Conservation (phyloP, 2,888 invertebrate species). For the Sialis fuliginosa region DNA sequence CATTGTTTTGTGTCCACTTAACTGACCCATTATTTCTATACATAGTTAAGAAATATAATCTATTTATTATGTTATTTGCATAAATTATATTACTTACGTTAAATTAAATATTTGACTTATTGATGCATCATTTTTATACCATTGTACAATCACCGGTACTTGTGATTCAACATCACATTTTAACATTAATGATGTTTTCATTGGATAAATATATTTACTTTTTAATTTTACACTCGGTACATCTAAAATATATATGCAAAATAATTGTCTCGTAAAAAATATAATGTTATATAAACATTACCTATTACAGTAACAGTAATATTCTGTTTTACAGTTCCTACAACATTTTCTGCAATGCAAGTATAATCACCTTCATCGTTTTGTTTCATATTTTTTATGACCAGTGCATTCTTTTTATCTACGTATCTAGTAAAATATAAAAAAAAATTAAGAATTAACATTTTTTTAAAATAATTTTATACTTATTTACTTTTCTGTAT, state of each 20-base stretch:
- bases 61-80: background rate
- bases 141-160: conserved; percentile 38
- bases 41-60: conserved; percentile 1
- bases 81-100: conserved; percentile 8
- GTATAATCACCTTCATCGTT: conserved; percentile 25
- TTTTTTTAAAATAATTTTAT: background rate
- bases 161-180: conserved; percentile 41
- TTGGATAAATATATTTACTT: conserved; percentile 12
- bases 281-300: conserved; percentile 13
- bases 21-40: conserved; percentile 26
- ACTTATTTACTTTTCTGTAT: conserved; percentile 22
- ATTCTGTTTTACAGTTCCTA: conserved; percentile 25
- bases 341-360: conserved; percentile 24
- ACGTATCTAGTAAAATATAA: background rate
- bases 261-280: too few species aligned
- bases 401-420: background rate
- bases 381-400: conserved; percentile 10
- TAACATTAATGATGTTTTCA: conserved; percentile 31
- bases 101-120: conserved; percentile 7
- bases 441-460: background rate
- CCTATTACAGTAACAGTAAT: conserved; percentile 27
- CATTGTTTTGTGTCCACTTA: conserved; percentile 24
- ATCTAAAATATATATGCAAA: too few species aligned
- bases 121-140: conserved; percentile 24
- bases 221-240: too few species aligned